Base-by-base conservation (phyloP, 2,888 invertebrate species). In the Monopis laevigella region DNA sequence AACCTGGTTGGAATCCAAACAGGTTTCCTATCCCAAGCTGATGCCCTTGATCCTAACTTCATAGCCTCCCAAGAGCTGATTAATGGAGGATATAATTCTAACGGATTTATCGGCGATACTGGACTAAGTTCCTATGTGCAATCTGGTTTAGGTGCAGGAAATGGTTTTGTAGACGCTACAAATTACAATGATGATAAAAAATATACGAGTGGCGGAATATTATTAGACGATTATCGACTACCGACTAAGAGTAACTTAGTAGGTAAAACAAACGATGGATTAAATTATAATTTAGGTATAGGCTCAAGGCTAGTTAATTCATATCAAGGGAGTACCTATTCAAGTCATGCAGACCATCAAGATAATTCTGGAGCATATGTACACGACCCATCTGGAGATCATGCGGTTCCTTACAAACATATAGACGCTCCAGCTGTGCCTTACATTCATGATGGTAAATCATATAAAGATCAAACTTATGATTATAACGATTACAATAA, bases 1-100 rank as follows among this genome's bases (percentile, higher is more conserved):
- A 82, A 82, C 48, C 58, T 69, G 3, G 78, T 82, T 8, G 82
- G 82, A 5, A 69, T 82, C 26, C 82, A 81, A 52, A 56, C 57
- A 28, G 69, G 77, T 16, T 71, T 61, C 53, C 61, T 77, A 10
- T 54, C 56, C 2, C 56, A 60, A 17, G 59, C 56, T 4, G 74
- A 75, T 14, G 58, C 64, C 28, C 54, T 75, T 26, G 66, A 77
- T 46, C 51, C 61, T 1, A 78, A 78, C 48, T 78, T 71, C 50
- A 75, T 78, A 11, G 56, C 68, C 2, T 69, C 75, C 1, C 77
- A 77, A 47, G 77, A 78, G 58, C 48, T 61, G 4, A 55, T 59
- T 2, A 64, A 60, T 17, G 56, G 51, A 3, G 32, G 16, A 10
- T 29, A 28, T 11, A 17, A 28, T n/a, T 30, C 19, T 3, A 40